phyloP scores from a whole-genome alignment of 1,140 invertebrate genomes.

The Brachionus asplanchnoidis region DNA sequence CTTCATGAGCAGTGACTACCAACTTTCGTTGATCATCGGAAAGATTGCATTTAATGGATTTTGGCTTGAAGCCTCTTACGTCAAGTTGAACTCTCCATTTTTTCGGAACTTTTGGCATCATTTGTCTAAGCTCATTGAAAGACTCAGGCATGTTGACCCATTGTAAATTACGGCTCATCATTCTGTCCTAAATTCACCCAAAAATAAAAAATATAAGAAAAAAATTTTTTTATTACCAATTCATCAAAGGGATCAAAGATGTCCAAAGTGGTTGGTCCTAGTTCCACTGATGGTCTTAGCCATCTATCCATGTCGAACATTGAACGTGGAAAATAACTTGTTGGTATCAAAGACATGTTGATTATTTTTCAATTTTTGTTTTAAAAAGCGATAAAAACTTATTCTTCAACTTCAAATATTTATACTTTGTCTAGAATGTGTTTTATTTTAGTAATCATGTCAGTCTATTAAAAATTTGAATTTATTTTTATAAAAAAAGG shows the following conservation, averaged over 20 bases:
- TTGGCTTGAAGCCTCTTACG: neutral
- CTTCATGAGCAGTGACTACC: constrained; percentile 16
- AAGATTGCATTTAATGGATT: constrained; percentile 17
- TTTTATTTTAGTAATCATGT: neutral
- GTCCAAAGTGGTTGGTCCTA: constrained; percentile 27
- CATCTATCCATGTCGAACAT: constrained; percentile 40
- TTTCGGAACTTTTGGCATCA: constrained; percentile 10
- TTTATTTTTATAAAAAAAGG: neutral
- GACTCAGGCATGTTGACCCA: constrained; percentile 11
- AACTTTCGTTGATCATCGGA: constrained; percentile 24
- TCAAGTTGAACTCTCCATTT: constrained; percentile 17
- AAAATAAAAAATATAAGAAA: neutral
- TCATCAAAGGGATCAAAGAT: constrained; percentile 41
- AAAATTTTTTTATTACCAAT: neutral
- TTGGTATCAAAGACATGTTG: constrained; percentile 38
- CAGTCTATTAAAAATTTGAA: neutral
- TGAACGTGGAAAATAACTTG: constrained; percentile 15
- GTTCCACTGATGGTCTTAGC: neutral
- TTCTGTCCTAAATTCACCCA: neutral
- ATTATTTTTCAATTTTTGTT: neutral
- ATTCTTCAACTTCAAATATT: neutral
- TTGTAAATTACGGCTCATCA: constrained; percentile 33
- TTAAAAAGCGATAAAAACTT: neutral
- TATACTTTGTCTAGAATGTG: neutral
- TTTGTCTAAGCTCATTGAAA: neutral